Base-by-base conservation (phyloP, 92 coral and sea anemone genomes). In the Ricordea florida region DNA sequence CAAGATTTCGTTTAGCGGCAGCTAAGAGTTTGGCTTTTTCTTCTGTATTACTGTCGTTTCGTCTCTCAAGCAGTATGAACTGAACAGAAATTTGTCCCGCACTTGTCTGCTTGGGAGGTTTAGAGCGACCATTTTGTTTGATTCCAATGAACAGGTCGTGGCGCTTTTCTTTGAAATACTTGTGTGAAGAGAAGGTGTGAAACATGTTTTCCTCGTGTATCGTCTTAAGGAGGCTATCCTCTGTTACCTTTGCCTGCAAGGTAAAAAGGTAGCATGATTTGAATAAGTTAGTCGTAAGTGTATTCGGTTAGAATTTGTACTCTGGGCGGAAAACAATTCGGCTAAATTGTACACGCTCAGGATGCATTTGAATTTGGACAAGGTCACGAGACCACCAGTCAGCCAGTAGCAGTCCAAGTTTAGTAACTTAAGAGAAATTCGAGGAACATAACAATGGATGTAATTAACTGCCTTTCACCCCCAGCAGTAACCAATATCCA, bases 91-190 rank as follows among this genome's bases (percentile, higher is more conserved):
- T 87, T 60, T 93, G 98, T 59, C 87, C 93, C 10, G 78, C 81
- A 11, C 26, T 37, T 0, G 98, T 90, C 22, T 57, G 46, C 61
- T 76, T 56, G 23, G 98, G 93, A 10, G 96, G 45, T 79, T 93
- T 93, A 62, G 78, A 48, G 20, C 66, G 80, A 1, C 98, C 96
- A 40, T 83, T 86, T 37, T 83, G 81, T 75, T 90, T 87, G 60
- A 93, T 90, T 4, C 86, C 98, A 24, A 93, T 76, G 68, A 90
- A 93, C 37, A 87, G 60, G 44, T 93, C 96, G 60, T 87, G 96
- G 5, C 74, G 86, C 13, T 48, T 60, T 0, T 32, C 60, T 38
- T 46, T 66, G 85, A 74, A 90, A 42, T 78, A 93, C 71, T 93
- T 93, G 58, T 91, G 96, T 10, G 97, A 90, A 6, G 98, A 85